These are phyloP conservation scores for Ageneiosus marmoratus DNA, from an alignment of 2,113 vertebrate genomes.

Conservation along the genomic window DNA sequence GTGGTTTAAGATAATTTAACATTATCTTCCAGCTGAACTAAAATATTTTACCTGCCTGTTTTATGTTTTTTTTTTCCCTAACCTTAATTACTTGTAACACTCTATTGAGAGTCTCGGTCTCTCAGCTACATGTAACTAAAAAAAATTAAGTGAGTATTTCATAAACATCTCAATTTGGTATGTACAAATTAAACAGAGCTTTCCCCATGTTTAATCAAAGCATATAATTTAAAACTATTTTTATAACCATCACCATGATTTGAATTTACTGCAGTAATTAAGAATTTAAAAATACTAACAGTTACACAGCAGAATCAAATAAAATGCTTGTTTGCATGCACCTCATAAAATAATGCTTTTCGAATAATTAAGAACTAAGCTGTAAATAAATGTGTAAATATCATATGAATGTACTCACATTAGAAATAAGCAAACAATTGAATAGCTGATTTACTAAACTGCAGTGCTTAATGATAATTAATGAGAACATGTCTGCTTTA, in stretches of 20 bases:
- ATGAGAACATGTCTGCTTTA: background rate
- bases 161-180: background rate
- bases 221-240: background rate
- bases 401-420: background rate
- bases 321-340: no score
- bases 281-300: background rate
- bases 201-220: background rate
- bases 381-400: background rate
- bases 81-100: background rate
- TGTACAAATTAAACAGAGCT: background rate
- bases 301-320: background rate
- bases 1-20: slow-evolving; percentile 5
- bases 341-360: background rate
- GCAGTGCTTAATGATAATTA: no score
- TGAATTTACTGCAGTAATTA: background rate
- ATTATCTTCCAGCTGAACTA: background rate
- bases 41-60: background rate
- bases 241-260: background rate
- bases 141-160: background rate
- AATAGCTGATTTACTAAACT: background rate
- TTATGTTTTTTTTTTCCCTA: background rate
- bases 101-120: background rate
- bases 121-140: background rate
- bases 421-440: background rate
- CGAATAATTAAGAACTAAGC: no score